Percentiles rank a stretch among this genome's conserved stretches.
Evolutionary conservation across 2,797 vertebrate genomes (phyloP).

Genomic region (Garrulus glandarius): DNA sequence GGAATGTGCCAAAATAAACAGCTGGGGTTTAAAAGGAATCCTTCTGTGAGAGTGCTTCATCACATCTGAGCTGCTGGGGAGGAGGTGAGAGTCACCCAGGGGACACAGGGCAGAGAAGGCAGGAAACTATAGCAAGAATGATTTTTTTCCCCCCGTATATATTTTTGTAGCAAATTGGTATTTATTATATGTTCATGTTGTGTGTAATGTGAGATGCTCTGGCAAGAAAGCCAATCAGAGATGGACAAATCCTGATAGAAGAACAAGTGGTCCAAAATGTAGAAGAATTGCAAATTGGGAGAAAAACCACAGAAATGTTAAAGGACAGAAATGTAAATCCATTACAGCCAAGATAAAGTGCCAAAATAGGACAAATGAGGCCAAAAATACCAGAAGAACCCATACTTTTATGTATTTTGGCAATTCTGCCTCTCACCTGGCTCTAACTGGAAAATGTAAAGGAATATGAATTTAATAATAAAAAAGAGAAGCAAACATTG

Average conservation of each 20-base stretch:
- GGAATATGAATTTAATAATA: neutral
- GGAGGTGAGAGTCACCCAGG: conserved; percentile 7
- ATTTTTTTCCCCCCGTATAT: neutral
- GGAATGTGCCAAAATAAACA: conserved; percentile 30
- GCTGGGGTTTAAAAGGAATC: conserved; percentile 22
- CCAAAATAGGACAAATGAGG: neutral
- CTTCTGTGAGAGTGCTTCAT: conserved; percentile 8
- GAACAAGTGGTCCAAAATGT: neutral
- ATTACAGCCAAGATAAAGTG: conserved; percentile 5
- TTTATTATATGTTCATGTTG: neutral
- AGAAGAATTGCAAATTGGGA: conserved; percentile 48
- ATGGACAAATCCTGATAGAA: neutral
- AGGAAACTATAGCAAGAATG: neutral
- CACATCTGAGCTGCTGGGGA: neutral
- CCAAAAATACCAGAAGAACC: conserved; percentile 35
- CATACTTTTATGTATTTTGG: conserved; percentile 33
- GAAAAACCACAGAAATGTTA: conserved; percentile 61
- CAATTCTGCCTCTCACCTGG: neutral
- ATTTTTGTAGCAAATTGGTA: neutral
- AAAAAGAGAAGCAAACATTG: neutral
- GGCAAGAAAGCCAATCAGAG: neutral
- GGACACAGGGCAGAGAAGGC: neutral
- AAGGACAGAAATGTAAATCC: conserved; percentile 42
- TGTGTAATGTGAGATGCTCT: neutral
- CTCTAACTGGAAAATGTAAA: conserved; percentile 7